Percentiles rank a stretch among this genome's conserved stretches.
These are phyloP conservation scores for Lithophane socia DNA, from an alignment of 2,888 invertebrate species.

Conservation along the genomic window DNA sequence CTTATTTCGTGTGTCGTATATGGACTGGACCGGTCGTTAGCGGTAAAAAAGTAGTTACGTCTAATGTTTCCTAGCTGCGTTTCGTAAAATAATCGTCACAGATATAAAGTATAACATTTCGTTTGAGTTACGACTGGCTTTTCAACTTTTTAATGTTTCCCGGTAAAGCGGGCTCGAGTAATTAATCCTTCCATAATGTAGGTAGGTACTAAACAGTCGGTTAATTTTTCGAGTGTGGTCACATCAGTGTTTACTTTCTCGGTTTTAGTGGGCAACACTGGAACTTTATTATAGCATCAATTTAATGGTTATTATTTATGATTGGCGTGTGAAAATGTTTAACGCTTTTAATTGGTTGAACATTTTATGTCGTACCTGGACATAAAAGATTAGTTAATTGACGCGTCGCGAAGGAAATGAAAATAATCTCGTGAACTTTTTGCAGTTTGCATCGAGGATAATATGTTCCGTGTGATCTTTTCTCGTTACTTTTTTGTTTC, in stretches of 20 bases:
- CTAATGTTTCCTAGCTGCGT: conserved; percentile 81
- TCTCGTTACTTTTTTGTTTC: conserved; percentile 23
- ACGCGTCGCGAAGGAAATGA: conserved; percentile 54
- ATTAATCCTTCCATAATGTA: conserved; percentile 84
- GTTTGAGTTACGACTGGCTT: conserved; percentile 77
- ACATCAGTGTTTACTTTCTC: conserved; percentile 78
- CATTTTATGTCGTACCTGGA: conserved; percentile 70
- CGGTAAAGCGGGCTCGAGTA: conserved; percentile 77
- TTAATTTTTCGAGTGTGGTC: conserved; percentile 75
- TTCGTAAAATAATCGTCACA: conserved; percentile 78
- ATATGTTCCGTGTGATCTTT: conserved; percentile 26
- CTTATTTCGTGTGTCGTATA: conserved; percentile 80
- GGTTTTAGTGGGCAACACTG: conserved; percentile 74
- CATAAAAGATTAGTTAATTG: conserved; percentile 68
- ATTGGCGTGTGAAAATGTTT: conserved; percentile 83
- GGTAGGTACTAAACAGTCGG: conserved; percentile 68
- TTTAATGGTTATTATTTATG: conserved; percentile 83
- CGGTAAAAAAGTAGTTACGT: conserved; percentile 79
- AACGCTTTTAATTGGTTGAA: conserved; percentile 75
- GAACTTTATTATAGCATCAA: conserved; percentile 78
- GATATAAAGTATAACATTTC: conserved; percentile 78
- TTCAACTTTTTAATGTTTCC: conserved; percentile 83
- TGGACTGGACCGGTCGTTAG: conserved; percentile 78
- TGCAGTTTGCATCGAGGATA: conserved; percentile 48
- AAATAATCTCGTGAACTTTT: conserved; percentile 52